phyloP scores from a whole-genome alignment of 2,113 vertebrate species.

The Chlamydotis undulata region DNA sequence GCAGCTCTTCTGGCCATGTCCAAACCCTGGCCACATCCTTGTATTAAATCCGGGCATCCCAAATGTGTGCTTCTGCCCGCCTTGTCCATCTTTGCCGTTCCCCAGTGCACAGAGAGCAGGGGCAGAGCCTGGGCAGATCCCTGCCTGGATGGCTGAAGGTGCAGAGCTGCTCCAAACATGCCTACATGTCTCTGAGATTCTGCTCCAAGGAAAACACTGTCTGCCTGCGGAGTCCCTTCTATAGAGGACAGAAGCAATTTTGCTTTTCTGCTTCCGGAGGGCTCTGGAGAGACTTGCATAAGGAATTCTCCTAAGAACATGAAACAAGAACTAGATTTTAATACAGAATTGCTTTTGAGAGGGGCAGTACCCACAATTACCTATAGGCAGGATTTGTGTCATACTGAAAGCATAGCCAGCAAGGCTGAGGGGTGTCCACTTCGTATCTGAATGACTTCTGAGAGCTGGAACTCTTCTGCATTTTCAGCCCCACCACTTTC shows the following conservation, averaged over 20 bases:
- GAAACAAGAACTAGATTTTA: not conserved
- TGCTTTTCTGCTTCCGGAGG: not conserved
- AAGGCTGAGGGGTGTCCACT: not conserved
- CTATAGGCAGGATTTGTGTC: not conserved
- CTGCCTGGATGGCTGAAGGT: not conserved
- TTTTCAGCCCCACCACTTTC: not conserved
- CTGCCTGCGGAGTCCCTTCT: not conserved
- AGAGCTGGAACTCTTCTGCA: not conserved
- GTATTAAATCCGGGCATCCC: not conserved
- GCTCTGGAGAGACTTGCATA: not conserved
- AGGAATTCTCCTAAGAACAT: not conserved
- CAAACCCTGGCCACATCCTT: not conserved
- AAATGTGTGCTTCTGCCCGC: fast-evolving
- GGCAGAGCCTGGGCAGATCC: not conserved
- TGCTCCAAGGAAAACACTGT: not conserved
- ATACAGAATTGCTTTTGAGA: not conserved
- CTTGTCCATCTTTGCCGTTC: fast-evolving
- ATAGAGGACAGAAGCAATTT: not conserved
- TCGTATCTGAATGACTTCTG: not conserved
- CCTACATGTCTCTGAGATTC: not conserved
- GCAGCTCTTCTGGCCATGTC: not conserved
- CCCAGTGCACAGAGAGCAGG: not conserved
- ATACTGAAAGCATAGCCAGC: not conserved
- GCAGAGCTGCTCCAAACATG: not conserved
- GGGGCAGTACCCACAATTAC: not conserved